Percentiles rank a stretch among this genome's conserved stretches.
phyloP scores from a whole-genome alignment of 2,113 vertebrate genomes.

The Meles meles region DNA sequence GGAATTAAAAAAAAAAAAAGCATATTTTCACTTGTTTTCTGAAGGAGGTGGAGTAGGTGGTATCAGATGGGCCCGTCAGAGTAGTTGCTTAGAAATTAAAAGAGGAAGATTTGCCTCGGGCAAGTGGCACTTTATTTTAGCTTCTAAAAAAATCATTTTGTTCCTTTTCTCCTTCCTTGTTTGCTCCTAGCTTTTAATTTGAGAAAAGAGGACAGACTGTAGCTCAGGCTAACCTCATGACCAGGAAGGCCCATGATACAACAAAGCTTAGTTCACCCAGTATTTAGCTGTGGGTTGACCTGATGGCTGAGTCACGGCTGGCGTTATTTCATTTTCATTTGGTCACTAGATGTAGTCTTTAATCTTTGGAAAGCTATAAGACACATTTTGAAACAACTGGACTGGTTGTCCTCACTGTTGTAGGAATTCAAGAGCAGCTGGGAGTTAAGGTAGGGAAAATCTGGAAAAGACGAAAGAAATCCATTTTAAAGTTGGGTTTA shows the following conservation, averaged over 20 bases:
- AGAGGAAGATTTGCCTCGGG: not conserved
- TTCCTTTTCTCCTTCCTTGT: not conserved
- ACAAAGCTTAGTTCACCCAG: not conserved
- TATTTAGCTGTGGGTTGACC: not conserved
- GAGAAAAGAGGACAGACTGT: not conserved
- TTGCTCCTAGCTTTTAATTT: not conserved
- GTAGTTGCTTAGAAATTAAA: not conserved
- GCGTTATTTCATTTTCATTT: not conserved
- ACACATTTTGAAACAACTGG: not conserved
- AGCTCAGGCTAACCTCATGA: not conserved
- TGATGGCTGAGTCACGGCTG: not conserved
- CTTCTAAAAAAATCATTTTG: slow-evolving; percentile 15
- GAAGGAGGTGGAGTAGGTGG: not conserved
- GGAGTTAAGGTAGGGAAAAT: not conserved
- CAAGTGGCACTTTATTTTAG: not conserved
- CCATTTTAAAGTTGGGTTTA: not conserved
- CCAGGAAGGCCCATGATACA: not conserved
- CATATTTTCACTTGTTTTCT: not conserved
- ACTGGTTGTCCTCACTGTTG: not conserved
- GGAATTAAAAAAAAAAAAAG: not conserved
- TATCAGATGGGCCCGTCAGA: not conserved
- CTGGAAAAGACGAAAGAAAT: not conserved
- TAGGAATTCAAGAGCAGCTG: not conserved
- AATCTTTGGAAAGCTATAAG: not conserved
- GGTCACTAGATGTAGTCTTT: not conserved